phyloP scores from a whole-genome alignment of 1,140 invertebrate genomes.

The Drosophila takahashii region DNA sequence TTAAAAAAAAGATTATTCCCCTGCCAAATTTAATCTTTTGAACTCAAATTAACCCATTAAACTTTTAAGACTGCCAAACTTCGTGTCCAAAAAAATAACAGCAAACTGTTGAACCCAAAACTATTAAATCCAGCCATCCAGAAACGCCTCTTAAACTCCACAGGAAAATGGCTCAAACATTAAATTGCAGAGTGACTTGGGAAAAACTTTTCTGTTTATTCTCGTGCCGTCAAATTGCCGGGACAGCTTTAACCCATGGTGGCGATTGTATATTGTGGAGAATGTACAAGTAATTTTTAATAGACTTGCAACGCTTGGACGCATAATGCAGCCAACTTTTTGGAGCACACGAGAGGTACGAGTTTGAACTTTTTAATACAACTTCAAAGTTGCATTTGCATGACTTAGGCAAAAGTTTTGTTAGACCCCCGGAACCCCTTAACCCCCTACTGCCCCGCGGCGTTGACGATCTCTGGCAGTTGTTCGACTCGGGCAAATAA shows the following conservation, averaged over 20 bases:
- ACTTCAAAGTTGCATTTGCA: slow-evolving; percentile 75
- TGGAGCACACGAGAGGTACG: slow-evolving; percentile 34
- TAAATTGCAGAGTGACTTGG: slow-evolving; percentile 18
- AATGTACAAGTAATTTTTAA: slow-evolving; percentile 69
- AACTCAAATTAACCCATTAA: slow-evolving; percentile 7
- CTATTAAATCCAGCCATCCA: slow-evolving; percentile 17
- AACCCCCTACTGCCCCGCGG: slow-evolving; percentile 3
- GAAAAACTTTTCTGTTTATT: slow-evolving; percentile 33
- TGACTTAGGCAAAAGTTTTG: slow-evolving; percentile 71
- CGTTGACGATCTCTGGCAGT: slow-evolving; percentile 59
- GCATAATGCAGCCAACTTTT: slow-evolving; percentile 67
- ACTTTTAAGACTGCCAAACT: slow-evolving; percentile 6
- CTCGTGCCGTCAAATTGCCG: slow-evolving; percentile 27
- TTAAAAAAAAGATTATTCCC: too few species aligned
- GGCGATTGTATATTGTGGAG: slow-evolving; percentile 36
- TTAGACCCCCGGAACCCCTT: slow-evolving; percentile 18
- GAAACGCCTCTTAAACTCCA: slow-evolving; percentile 13
- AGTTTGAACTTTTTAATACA: slow-evolving; percentile 65
- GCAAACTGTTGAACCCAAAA: slow-evolving; percentile 19
- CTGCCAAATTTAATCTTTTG: background rate
- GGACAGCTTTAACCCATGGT: slow-evolving; percentile 40
- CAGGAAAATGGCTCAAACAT: slow-evolving; percentile 19
- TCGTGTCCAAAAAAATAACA: background rate
- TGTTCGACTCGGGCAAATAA: slow-evolving; percentile 67
- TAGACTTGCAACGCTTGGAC: slow-evolving; percentile 65